These are phyloP conservation scores for Machaerirhynchus nigripectus DNA, from an alignment of 2,113 vertebrate genomes.

Conservation along the genomic window DNA sequence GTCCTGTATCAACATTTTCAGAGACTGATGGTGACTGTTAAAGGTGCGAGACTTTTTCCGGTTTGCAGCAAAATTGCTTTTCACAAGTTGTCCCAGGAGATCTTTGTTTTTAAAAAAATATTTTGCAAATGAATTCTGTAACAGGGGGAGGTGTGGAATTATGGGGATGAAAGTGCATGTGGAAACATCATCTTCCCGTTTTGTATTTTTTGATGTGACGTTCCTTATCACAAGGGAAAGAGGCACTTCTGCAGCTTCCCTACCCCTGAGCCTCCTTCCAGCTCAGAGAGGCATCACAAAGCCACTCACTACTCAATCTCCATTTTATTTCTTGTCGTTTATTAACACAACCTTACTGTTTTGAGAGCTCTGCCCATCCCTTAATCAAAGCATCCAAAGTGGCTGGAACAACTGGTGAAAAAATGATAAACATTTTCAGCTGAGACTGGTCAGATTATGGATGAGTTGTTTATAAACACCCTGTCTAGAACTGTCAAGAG, in stretches of 20 bases:
- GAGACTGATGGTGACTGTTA: neutral
- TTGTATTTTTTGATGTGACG: neutral
- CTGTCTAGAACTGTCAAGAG: neutral
- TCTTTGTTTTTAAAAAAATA: neutral
- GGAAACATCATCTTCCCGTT: neutral
- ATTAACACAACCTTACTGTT: neutral
- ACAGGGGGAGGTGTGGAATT: neutral
- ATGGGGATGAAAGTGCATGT: neutral
- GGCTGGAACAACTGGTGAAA: neutral
- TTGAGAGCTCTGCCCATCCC: neutral
- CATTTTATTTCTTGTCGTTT: neutral
- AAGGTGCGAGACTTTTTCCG: neutral
- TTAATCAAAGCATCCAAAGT: neutral
- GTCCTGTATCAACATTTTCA: neutral
- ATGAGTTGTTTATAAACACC: conserved; percentile 30
- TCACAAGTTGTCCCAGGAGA: neutral
- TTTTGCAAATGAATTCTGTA: neutral
- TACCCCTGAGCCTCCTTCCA: neutral
- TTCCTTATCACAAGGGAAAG: neutral
- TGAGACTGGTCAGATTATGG: neutral
- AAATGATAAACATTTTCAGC: neutral
- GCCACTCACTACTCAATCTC: neutral
- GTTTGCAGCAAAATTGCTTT: neutral
- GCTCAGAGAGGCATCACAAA: neutral
- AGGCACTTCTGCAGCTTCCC: neutral